Evolutionary conservation across 2,888 invertebrate genomes (phyloP).

Genomic region (Cyaniris semiargus): DNA sequence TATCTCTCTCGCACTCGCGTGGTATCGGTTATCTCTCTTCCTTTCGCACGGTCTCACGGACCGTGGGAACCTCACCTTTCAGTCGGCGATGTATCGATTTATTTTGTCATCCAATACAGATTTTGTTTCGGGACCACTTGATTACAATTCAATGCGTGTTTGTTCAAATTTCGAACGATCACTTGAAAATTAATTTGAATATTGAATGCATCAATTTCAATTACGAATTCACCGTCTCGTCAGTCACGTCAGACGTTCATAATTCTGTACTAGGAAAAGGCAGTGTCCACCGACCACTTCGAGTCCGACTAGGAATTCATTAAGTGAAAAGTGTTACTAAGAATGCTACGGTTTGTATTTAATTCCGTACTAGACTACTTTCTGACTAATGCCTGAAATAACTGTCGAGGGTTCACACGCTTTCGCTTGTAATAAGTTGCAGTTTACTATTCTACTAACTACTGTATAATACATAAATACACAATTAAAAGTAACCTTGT

Average conservation of each 20-base stretch:
- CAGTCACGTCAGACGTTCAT: neutral
- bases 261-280: slow-evolving; percentile 24
- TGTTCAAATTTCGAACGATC: slow-evolving; percentile 34
- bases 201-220: slow-evolving; percentile 2
- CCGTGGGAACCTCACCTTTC: slow-evolving; percentile 61
- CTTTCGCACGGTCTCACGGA: slow-evolving; percentile 50
- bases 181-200: slow-evolving; percentile 29
- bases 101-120: slow-evolving; percentile 48
- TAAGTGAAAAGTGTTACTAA: slow-evolving; percentile 32
- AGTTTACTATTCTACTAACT: slow-evolving; percentile 6
- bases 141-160: slow-evolving; percentile 34
- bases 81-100: slow-evolving; percentile 50
- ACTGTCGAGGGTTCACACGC: slow-evolving; percentile 38
- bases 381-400: slow-evolving; percentile 38
- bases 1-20: slow-evolving; percentile 39
- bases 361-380: slow-evolving; percentile 37
- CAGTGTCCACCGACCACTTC: neutral
- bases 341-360: slow-evolving; percentile 33
- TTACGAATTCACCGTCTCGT: neutral
- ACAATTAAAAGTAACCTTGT: slow-evolving; percentile 17
- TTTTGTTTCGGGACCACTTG: slow-evolving; percentile 43
- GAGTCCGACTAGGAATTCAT: slow-evolving; percentile 16
- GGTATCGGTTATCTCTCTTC: slow-evolving; percentile 35
- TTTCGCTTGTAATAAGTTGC: slow-evolving; percentile 33
- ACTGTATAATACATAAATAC: slow-evolving; percentile 13